Evolutionary conservation across 2,888 invertebrate genomes (phyloP), one percentile per base, ranked within the genome.

Genomic region (Geotrupes spiniger): DNA sequence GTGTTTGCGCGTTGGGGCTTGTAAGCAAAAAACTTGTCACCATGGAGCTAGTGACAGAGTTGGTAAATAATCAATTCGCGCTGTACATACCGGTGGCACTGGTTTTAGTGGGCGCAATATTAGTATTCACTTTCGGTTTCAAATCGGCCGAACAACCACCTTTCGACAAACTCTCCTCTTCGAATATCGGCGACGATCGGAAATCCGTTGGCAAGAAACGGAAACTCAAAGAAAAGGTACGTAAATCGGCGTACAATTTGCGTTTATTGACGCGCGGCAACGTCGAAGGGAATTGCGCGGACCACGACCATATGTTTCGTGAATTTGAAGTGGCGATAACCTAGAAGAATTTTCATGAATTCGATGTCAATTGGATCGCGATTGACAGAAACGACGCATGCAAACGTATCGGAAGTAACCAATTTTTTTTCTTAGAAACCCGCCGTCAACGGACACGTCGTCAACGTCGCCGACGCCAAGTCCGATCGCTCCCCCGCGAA

Each of bases 101-200:
- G 60, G 79, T 87, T 67, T 28, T 56, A 15, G 72, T 87, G 61
- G 84, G 83, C 69, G 86, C 85, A 58, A 76, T 85, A 59, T 75
- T 89, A 60, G 86, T 89, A 63, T 89, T 85, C 75, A 81, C 82
- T 56, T 88, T 87, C 72, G 88, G 88, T 54, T 87, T 89, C 74
- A 86, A 85, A 75, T 82, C 85, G 53, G 83, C 86, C 58, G 85
- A 85, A 71, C 87, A 88, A 74, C 90, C 90, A 66, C 85, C 87
- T 66, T 87, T 87, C 71, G 85, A 85, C 66, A 85, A 86, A 73
- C 76, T 86, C 54, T 79, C 82, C 31, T 72, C 78, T 58, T 21
- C 21, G 6, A 74, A 76, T 57, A 64, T 78, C 58, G 74, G 70
- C 45, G 84, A 83, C 69, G 85, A 86, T 64, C 80, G 81, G 69